These are phyloP conservation scores for Batillaria attramentaria DNA, from an alignment of 1,140 invertebrate genomes.

Conservation along the genomic window DNA sequence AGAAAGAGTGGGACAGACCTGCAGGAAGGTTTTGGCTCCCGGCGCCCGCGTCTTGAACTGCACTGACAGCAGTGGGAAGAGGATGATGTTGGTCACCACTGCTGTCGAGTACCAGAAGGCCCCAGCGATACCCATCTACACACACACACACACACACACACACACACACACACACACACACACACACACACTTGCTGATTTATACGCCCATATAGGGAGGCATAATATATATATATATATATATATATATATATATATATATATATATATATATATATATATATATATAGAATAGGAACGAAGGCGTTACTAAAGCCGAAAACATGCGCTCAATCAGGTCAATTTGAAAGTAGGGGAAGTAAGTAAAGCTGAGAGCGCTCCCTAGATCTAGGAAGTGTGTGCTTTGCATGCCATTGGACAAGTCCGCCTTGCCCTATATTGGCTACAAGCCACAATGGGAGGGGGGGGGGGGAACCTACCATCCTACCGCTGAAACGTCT, in stretches of 20 bases:
- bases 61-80: conserved; percentile 66
- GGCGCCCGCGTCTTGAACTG: conserved; percentile 67
- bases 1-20: conserved; percentile 43
- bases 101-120: conserved; percentile 70
- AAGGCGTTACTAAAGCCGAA: too few species aligned
- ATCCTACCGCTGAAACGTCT: too few species aligned
- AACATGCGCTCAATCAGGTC: too few species aligned
- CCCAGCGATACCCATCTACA: conserved; percentile 66
- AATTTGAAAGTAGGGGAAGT: too few species aligned
- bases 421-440: too few species aligned
- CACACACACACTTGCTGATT: neutral
- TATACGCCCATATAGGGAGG: neutral
- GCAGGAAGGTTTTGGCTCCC: conserved; percentile 69
- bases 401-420: too few species aligned
- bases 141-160: conserved; percentile 5
- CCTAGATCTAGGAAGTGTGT: too few species aligned
- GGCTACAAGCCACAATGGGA: too few species aligned
- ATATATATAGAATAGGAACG: neutral
- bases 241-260: conserved; percentile 5
- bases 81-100: conserved; percentile 66
- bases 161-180: conserved; percentile 1
- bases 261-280: neutral
- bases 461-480: too few species aligned
- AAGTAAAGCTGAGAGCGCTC: too few species aligned
- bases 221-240: neutral